Evolutionary conservation across 2,888 invertebrate species (phyloP).

Genomic region (Drepana falcataria): DNA sequence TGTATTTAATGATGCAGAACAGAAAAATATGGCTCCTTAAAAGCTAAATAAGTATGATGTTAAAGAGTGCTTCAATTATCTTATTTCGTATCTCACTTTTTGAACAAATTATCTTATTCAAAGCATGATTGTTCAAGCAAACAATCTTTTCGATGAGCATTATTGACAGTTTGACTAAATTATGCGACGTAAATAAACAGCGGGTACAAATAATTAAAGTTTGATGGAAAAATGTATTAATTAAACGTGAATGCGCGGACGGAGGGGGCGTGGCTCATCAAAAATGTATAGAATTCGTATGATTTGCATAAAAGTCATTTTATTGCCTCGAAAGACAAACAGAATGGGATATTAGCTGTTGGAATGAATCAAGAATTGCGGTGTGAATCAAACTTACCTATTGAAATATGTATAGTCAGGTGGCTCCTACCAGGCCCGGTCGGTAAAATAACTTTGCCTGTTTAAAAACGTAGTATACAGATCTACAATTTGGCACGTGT

Average conservation of each 20-base stretch:
- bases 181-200: constrained; percentile 35
- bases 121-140: too few species aligned
- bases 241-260: constrained; percentile 67
- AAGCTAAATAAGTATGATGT: background rate
- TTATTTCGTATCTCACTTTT: too few species aligned
- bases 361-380: constrained; percentile 64
- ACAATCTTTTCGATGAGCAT: background rate
- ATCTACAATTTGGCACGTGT: too few species aligned
- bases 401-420: background rate
- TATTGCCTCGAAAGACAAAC: constrained; percentile 78
- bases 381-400: constrained; percentile 29
- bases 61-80: too few species aligned
- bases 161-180: constrained; percentile 12
- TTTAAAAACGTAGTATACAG: background rate
- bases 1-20: background rate
- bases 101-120: too few species aligned
- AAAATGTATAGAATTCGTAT: constrained; percentile 79
- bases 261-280: constrained; percentile 64
- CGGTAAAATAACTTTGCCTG: background rate
- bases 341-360: constrained; percentile 74
- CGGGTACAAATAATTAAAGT: constrained; percentile 51
- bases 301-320: constrained; percentile 79
- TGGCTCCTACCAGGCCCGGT: background rate
- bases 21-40: background rate
- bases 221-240: constrained; percentile 74